Conservation (phyloP, 92 coral and sea anemone species). For the Phenganax stokvisi region DNA sequence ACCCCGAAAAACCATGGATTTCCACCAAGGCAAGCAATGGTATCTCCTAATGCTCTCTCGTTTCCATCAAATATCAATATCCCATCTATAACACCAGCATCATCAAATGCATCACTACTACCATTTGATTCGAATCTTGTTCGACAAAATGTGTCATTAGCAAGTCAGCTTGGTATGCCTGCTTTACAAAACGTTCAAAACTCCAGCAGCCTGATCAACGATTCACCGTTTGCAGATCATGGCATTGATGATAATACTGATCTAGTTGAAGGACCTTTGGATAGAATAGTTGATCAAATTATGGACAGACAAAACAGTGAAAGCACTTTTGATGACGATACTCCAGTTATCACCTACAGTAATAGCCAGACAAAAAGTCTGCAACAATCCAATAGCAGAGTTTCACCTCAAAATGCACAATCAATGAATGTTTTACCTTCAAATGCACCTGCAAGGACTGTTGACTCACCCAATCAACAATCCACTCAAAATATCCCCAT, state of each 20-base stretch:
- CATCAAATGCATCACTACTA: constrained; percentile 41
- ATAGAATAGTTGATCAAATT: constrained; percentile 86
- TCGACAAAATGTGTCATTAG: constrained; percentile 5
- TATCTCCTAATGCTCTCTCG: constrained; percentile 63
- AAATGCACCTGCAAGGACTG: constrained; percentile 48
- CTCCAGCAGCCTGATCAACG: constrained; percentile 40
- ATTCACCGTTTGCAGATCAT: constrained; percentile 51
- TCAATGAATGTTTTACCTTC: constrained; percentile 12
- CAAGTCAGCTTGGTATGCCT: background rate
- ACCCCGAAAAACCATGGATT: constrained; percentile 60
- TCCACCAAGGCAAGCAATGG: constrained; percentile 40
- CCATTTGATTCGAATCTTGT: constrained; percentile 46
- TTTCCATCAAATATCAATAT: constrained; percentile 91
- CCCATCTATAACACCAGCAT: constrained; percentile 72
- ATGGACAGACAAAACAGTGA: constrained; percentile 70
- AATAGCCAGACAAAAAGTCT: constrained; percentile 22
- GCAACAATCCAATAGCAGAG: background rate
- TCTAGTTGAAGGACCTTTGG: constrained; percentile 50
- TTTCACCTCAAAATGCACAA: constrained; percentile 1
- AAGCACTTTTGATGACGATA: constrained; percentile 55
- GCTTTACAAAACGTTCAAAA: constrained; percentile 36
- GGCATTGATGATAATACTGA: constrained; percentile 63
- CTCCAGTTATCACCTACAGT: constrained; percentile 61
- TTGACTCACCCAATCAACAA: constrained; percentile 32
- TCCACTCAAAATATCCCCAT: constrained; percentile 17